Base-by-base conservation (phyloP, 2,888 invertebrate species). In the Epistrophella euchroma region DNA sequence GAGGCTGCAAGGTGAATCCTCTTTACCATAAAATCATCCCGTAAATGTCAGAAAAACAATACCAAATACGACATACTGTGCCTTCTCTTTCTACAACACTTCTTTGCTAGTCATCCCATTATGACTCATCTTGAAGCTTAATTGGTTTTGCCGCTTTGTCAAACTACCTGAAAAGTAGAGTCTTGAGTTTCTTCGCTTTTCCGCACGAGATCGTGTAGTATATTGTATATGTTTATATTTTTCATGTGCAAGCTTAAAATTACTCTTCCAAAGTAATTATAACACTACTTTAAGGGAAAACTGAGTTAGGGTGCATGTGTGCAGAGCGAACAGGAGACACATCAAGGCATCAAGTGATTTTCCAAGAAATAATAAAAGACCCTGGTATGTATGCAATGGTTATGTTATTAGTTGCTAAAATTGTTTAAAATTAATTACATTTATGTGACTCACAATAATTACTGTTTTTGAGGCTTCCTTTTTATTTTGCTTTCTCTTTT, bases 361-460 rank as follows among this genome's bases (percentile, higher is more conserved):
- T 17, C 28, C 32, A 22, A 66, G 80, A 76, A 60, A 85, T 81
- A 81, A 85, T 85, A 68, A 86, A 81, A 71, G 77, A 58, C 70
- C 58, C n/a, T n/a, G 28, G 28, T n/a, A n/a, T n/a, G 68, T 56
- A 77, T 80, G 52, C 64, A 81, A 77, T 68, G 70, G 76, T 50
- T 22, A 50, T 78, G 70, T 74, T 81, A 86, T 81, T 77, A 81
- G 81, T 74, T 73, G 77, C 77, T 68, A 77, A 86, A 81, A 86
- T 78, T 81, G 86, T 86, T 86, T 86, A 74, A 86, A 82, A 86
- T 86, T 82, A 86, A 86, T 86, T 86, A n/a, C n/a, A n/a, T n/a
- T n/a, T n/a, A 86, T 78, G 73, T 86, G 86, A 78, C 77, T 82
- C 37, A 82, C 81, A 82, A 82, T 62, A 73, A 66, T 35, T 62